These are phyloP conservation scores for Catostomus latipinnis DNA, from an alignment of 2,797 vertebrate species.

Conservation along the genomic window DNA sequence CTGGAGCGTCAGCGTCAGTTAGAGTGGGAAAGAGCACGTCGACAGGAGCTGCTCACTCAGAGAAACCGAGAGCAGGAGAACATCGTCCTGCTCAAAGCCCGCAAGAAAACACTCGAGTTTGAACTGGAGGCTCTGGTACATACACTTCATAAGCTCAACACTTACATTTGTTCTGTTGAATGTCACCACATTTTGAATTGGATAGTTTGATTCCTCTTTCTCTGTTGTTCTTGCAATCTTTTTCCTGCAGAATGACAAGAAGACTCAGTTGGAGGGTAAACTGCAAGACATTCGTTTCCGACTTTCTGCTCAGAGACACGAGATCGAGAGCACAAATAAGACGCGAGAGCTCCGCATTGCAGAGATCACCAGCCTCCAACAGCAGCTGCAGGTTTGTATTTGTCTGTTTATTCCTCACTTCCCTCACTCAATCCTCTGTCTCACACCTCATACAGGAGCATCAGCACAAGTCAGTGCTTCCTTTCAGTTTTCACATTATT, in stretches of 20 bases:
- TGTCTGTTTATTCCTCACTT: neutral
- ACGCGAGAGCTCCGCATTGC: constrained; percentile 92
- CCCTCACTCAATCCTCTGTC: neutral
- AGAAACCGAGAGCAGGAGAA: constrained; percentile 96
- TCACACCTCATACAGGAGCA: neutral
- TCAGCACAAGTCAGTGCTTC: neutral
- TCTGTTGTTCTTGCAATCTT: constrained; percentile 3
- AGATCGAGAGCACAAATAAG: constrained; percentile 96
- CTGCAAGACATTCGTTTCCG: constrained; percentile 94
- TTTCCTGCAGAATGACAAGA: constrained; percentile 91
- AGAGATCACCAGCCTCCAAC: constrained; percentile 94
- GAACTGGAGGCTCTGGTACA: constrained; percentile 92
- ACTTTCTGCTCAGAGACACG: constrained; percentile 88
- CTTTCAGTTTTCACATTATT: neutral
- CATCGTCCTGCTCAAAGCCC: constrained; percentile 93
- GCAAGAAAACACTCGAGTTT: constrained; percentile 97
- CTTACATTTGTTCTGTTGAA: too few species aligned
- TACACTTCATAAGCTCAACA: neutral
- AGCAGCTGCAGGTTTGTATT: constrained; percentile 89
- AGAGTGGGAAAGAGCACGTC: constrained; percentile 88
- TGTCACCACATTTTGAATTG: neutral
- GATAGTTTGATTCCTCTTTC: constrained; percentile 1
- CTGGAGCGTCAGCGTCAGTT: constrained; percentile 90
- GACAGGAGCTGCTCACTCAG: constrained; percentile 94
- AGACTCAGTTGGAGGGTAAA: constrained; percentile 93